Percentiles rank a stretch among this genome's conserved stretches.
phyloP scores from a whole-genome alignment of 2,888 invertebrate genomes.

The Pollenia amentaria region DNA sequence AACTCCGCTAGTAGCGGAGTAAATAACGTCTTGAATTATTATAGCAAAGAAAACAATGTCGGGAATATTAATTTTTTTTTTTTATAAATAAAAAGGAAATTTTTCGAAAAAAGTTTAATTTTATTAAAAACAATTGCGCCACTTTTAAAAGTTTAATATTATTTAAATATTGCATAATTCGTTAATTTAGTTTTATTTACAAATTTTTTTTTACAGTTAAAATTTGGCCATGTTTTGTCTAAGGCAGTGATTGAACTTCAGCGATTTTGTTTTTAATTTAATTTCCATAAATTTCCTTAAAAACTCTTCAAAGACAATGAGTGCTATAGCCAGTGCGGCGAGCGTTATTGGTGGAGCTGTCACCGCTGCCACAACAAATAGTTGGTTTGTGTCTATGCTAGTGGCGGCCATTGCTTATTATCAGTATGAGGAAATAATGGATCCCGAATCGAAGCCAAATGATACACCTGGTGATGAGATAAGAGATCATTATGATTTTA shows the following conservation, averaged over 20 bases:
- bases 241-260: slow-evolving; percentile 13
- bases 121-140: background rate
- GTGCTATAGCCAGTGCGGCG: slow-evolving; percentile 88
- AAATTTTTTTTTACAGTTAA: slow-evolving; percentile 42
- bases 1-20: too few relatives aligned
- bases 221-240: slow-evolving; percentile 47
- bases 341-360: slow-evolving; percentile 89
- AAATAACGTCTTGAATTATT: too few relatives aligned
- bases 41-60: background rate
- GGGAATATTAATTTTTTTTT: slow-evolving; percentile 25
- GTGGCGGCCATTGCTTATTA: slow-evolving; percentile 94
- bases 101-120: background rate
- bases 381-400: slow-evolving; percentile 93
- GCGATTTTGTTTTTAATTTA: background rate
- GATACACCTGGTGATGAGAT: slow-evolving; percentile 88
- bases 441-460: slow-evolving; percentile 92
- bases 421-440: slow-evolving; percentile 93
- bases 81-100: background rate
- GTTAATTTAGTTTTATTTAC: background rate
- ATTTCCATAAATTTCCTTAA: background rate
- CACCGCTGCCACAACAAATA: slow-evolving; percentile 88
- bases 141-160: background rate
- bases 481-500: slow-evolving; percentile 90
- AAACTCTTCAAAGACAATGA: slow-evolving; percentile 85
- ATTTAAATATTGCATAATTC: slow-evolving; percentile 8